A percentile compares a stretch with the other conserved stretches of the same genome.
Conservation (phyloP, 2,113 vertebrate species). For the Plecturocebus donacophilus region DNA sequence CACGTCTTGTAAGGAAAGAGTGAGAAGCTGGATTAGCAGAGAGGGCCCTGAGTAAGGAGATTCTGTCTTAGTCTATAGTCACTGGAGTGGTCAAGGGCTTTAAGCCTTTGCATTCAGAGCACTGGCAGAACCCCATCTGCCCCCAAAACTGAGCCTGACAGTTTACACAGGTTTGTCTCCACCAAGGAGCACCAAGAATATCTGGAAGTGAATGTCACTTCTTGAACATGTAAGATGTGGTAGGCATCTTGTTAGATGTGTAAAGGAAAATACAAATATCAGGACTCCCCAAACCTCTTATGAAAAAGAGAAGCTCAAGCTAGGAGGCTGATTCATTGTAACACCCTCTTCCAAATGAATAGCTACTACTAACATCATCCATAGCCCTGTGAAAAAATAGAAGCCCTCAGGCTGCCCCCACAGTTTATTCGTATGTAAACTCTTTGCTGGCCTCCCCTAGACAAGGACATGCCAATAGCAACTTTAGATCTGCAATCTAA, state of each 20-base stretch:
- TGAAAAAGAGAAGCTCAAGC: no score
- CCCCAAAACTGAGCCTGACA: neutral
- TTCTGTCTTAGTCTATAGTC: neutral
- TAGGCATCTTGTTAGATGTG: neutral
- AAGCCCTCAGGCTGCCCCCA: no score
- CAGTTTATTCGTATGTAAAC: neutral
- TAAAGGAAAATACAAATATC: no score
- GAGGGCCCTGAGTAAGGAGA: neutral
- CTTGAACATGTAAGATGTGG: neutral
- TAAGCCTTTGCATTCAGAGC: neutral
- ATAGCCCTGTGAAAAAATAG: no score
- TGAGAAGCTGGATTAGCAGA: neutral
- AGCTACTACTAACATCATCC: no score
- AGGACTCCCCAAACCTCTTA: no score
- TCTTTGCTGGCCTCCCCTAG: no score
- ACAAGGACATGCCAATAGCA: no score
- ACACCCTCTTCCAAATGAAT: no score
- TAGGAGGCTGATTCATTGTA: no score
- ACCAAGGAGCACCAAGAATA: neutral
- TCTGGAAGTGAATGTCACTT: neutral
- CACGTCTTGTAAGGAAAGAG: neutral
- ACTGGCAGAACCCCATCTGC: neutral
- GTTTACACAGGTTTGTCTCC: neutral
- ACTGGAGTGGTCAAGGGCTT: neutral
- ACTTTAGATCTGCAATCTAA: no score